Base-by-base conservation (phyloP, 2,113 vertebrate genomes). In the Cairina moschata region DNA sequence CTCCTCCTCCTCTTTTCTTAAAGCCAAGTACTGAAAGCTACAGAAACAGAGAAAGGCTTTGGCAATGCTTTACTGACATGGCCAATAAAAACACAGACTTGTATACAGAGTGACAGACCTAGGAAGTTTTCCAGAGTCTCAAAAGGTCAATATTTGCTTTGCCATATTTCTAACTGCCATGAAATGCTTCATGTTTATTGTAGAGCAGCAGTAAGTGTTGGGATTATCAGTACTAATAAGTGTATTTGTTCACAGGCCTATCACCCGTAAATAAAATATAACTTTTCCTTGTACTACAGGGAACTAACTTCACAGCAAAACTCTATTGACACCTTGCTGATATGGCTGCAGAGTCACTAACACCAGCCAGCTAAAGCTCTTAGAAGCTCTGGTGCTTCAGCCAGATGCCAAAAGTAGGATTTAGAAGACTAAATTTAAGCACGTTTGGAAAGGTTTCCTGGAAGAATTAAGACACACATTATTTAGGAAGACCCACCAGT, bases 221-320 rank as follows among this genome's bases (percentile, higher is more conserved):
- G 86, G 86, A 78, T 96, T 95, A 74, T 42, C 52, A 67, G 25
- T 23, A 78, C 55, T 96, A 94, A 90, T 36, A 11, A 92, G 34
- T 63, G 11, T 73, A 42, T 88, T 96, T 96, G 85, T 96, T 95
- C 91, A 88, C 46, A 73, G 34, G 11, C 75, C 90, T 93, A 78
- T 85, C 66, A 93, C 29, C 25, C 22, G 36, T 56, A 69, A 88
- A 91, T 75, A 91, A 95, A 96, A 90, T 17, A 11, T 8, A 83
- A 79, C 25, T 18, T 96, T 93, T 90, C 52, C 60, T 67, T 92
- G 22, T 86, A 56, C 40, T 75, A 26, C 12, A 62, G 79, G 69
- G 22, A 93, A 38, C 11, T 71, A 88, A 79, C 46, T n/a, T 60
- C 65, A 75, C 58, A 86, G 81, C 46, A 85, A 82, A 89, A 63